Conservation (phyloP, 2,888 invertebrate species). For the Rhaphigaster nebulosa region DNA sequence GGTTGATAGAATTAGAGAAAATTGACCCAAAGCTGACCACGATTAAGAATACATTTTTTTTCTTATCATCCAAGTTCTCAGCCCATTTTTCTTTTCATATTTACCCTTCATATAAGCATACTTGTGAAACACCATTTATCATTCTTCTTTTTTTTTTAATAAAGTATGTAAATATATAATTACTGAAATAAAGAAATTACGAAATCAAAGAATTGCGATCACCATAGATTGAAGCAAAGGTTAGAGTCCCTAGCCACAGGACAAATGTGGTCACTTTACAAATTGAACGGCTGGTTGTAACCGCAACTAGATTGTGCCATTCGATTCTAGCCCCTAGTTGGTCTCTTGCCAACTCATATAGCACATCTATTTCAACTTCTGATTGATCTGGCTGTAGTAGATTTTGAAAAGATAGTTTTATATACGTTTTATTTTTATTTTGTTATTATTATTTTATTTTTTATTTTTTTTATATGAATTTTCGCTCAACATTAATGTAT, state of each 20-base stretch:
- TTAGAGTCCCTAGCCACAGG: background rate
- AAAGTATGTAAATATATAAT: no score
- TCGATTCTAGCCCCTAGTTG: background rate
- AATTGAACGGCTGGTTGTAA: conserved; percentile 18
- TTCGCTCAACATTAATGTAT: no score
- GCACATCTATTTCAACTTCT: background rate
- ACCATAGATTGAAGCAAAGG: background rate
- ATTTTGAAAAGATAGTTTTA: background rate
- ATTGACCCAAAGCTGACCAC: no score
- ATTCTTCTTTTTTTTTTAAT: no score
- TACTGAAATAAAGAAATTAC: background rate
- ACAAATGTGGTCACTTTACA: conserved; percentile 40
- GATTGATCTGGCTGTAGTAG: background rate
- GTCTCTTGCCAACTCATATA: conserved; percentile 6
- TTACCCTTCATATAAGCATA: no score
- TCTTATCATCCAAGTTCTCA: no score
- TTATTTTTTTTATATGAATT: no score
- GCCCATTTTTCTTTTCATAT: no score
- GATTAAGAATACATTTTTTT: no score
- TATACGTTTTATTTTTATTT: background rate
- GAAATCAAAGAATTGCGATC: background rate
- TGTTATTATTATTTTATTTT: background rate
- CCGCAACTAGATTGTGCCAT: conserved; percentile 33
- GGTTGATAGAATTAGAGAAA: no score
- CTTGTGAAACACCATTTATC: no score